These are phyloP conservation scores for Autographa pulchrina DNA, from an alignment of 2,888 invertebrate species.

Conservation along the genomic window DNA sequence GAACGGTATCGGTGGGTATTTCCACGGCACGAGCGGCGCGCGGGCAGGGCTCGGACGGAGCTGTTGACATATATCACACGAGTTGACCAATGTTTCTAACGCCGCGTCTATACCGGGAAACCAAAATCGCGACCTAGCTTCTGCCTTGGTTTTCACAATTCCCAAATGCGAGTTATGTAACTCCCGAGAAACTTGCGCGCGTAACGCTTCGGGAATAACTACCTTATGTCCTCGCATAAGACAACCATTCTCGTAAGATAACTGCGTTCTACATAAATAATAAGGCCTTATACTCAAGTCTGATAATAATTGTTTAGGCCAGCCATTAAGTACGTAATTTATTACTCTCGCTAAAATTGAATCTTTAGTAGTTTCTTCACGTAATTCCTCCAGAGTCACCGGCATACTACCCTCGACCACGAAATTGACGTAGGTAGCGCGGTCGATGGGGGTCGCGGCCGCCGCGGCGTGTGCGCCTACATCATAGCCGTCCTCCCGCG, in stretches of 20 bases:
- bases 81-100: constrained; percentile 5
- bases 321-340: no score
- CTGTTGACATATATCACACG: constrained; percentile 10
- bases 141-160: constrained; percentile 8
- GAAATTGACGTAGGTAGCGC: no score
- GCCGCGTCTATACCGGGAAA: constrained; percentile 18
- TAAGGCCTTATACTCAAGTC: no score
- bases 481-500: no score
- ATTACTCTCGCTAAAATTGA: no score
- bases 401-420: no score
- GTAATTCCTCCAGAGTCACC: no score
- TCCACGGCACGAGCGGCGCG: background rate
- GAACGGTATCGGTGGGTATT: background rate
- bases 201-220: background rate
- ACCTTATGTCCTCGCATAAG: constrained; percentile 4
- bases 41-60: constrained; percentile 16
- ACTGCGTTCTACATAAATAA: no score
- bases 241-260: background rate
- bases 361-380: no score
- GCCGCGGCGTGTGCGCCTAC: no score
- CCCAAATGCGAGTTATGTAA: background rate
- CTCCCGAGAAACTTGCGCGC: background rate
- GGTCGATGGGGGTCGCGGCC: no score
- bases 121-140: constrained; percentile 21
- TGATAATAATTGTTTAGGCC: no score